Evolutionary conservation across 2,113 vertebrate genomes (phyloP).

Genomic region (Mesocricetus auratus): DNA sequence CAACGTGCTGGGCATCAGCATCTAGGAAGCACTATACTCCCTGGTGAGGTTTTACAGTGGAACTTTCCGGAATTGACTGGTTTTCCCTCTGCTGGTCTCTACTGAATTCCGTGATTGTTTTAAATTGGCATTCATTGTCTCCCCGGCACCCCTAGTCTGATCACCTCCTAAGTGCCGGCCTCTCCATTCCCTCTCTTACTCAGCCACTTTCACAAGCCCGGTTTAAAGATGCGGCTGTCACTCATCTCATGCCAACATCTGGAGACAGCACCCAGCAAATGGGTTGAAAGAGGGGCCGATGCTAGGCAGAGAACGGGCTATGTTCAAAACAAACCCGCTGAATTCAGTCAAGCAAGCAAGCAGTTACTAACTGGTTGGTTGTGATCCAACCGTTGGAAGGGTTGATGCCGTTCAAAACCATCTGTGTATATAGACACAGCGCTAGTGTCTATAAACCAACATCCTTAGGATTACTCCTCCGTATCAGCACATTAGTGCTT

Average conservation of each 20-base stretch:
- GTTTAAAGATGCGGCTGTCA: background rate
- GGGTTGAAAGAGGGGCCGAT: background rate
- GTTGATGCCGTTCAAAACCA: constrained; percentile 30
- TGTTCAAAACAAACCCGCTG: constrained; percentile 45
- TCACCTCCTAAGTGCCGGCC: background rate
- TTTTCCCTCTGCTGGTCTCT: background rate
- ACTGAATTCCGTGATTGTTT: background rate
- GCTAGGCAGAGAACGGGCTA: constrained; percentile 2
- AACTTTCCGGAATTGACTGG: constrained; percentile 20
- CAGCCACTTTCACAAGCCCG: background rate
- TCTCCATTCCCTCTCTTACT: constrained; percentile 9
- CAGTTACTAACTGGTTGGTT: constrained; percentile 17
- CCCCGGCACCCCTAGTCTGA: background rate
- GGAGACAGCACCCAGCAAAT: background rate
- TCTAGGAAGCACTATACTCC: background rate
- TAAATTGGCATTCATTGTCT: background rate
- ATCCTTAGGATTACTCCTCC: background rate
- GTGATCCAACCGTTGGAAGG: background rate
- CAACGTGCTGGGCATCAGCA: background rate
- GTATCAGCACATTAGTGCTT: background rate
- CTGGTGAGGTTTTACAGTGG: background rate
- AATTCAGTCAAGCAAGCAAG: constrained; percentile 41
- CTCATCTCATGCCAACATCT: background rate
- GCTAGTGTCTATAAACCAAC: background rate
- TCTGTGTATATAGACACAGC: constrained; percentile 11